Percentiles rank a stretch among this genome's conserved stretches.
Conservation (phyloP, 1,140 invertebrate genomes). For the Drosophila navojoa region DNA sequence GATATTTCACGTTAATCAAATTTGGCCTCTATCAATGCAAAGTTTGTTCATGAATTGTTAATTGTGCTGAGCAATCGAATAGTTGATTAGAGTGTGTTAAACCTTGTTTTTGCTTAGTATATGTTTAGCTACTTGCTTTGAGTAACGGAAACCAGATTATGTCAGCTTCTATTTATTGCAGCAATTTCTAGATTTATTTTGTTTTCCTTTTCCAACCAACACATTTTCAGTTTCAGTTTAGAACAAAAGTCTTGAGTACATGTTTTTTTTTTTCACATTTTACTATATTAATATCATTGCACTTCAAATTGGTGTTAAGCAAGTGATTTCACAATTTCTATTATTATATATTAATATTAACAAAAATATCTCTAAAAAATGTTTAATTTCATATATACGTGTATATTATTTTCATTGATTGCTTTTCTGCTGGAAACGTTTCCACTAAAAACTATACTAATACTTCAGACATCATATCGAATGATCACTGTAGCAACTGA, state of each 20-base stretch:
- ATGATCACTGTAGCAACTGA: not conserved
- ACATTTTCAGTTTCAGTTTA: not conserved
- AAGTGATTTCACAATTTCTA: constrained; percentile 2
- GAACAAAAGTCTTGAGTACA: not conserved
- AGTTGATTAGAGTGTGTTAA: too few relatives aligned
- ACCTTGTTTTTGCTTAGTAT: too few relatives aligned
- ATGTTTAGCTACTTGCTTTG: not conserved
- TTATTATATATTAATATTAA: not conserved
- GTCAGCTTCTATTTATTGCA: constrained; percentile 21
- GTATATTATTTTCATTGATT: not conserved
- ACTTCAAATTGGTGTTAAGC: constrained; percentile 8
- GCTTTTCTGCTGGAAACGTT: constrained; percentile 1
- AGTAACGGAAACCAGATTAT: constrained; percentile 27
- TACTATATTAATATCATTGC: not conserved
- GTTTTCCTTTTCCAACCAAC: too few relatives aligned
- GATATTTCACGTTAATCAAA: constrained; percentile 3
- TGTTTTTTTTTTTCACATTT: constrained; percentile 18
- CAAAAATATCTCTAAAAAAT: constrained; percentile 1
- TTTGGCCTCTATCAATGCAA: constrained; percentile 17
- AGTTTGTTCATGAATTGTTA: not conserved
- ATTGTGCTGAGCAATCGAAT: constrained; percentile 27
- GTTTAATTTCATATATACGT: not conserved
- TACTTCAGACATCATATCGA: constrained; percentile 13
- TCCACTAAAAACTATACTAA: not conserved
- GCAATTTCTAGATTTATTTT: not conserved